Conservation (phyloP, 2,888 invertebrate genomes). For the Cryptus armator region DNA sequence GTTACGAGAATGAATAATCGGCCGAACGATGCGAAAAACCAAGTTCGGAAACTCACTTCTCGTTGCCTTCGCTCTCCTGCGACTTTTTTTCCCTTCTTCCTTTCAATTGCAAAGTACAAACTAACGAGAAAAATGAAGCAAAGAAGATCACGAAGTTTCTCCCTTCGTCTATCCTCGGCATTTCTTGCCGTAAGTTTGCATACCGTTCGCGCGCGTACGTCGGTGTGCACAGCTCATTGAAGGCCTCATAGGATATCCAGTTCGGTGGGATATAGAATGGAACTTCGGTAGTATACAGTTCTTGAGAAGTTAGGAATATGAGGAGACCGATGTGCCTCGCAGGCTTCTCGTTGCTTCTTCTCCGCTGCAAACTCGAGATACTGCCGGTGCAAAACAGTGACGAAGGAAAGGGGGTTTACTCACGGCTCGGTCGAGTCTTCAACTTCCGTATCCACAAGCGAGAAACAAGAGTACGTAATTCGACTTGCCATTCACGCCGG, state of each 20-base stretch:
- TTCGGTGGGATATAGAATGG: not conserved
- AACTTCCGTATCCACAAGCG: slow-evolving; percentile 31
- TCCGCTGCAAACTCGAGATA: not conserved
- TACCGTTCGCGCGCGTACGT: not conserved
- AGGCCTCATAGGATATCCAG: not conserved
- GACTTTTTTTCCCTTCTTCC: not conserved
- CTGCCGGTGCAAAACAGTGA: not conserved
- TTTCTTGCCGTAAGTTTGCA: not conserved
- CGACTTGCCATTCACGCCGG: slow-evolving; percentile 27
- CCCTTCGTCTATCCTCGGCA: not conserved
- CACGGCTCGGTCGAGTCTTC: not conserved
- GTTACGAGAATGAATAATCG: too few species aligned
- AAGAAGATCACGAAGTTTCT: not conserved
- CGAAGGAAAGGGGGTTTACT: not conserved
- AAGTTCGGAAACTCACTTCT: not conserved
- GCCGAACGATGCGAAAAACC: not conserved
- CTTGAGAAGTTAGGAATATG: slow-evolving; percentile 14
- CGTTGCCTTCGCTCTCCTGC: not conserved
- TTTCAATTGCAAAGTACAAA: not conserved
- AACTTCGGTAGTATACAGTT: not conserved
- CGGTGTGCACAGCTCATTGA: not conserved
- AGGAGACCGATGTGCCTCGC: not conserved
- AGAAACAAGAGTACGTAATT: slow-evolving; percentile 29
- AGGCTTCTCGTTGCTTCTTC: slow-evolving; percentile 9
- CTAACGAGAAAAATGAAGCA: not conserved